These are phyloP conservation scores for Leptinotarsa juncta DNA, from an alignment of 2,888 invertebrate species.

Conservation along the genomic window DNA sequence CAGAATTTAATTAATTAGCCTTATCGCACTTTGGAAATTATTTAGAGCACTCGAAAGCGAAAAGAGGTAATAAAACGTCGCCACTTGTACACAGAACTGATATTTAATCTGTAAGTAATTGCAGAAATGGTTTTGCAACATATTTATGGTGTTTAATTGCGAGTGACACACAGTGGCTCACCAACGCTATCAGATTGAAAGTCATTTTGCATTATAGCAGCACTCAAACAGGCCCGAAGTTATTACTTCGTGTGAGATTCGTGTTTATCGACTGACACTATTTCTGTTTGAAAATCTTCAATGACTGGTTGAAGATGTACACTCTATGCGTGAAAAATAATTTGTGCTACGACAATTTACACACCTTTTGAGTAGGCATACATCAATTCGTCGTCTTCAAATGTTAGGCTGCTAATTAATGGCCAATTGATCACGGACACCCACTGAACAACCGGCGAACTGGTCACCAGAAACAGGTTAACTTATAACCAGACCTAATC, in stretches of 20 bases:
- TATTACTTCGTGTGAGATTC: conserved; percentile 38
- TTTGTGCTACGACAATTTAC: no score
- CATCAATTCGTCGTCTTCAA: no score
- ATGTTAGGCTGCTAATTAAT: no score
- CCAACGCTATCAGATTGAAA: conserved; percentile 42
- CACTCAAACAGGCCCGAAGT: conserved; percentile 40
- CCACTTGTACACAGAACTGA: conserved; percentile 42
- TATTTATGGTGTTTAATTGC: conserved; percentile 47
- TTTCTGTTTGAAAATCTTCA: not conserved
- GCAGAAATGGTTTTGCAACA: conserved; percentile 48
- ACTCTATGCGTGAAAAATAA: no score
- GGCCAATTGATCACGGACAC: no score
- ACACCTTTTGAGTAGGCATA: no score
- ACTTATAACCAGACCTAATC: no score
- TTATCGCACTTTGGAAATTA: conserved; percentile 56
- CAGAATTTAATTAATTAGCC: conserved; percentile 62
- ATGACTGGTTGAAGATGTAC: not conserved
- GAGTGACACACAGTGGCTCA: conserved; percentile 40
- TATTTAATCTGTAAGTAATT: conserved; percentile 49
- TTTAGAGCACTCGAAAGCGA: conserved; percentile 40
- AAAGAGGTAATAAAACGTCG: conserved; percentile 44
- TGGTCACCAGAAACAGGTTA: no score
- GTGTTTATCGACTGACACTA: conserved; percentile 10
- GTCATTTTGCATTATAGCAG: conserved; percentile 42
- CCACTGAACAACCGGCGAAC: no score